phyloP scores from a whole-genome alignment of 2,888 invertebrate genomes.

The Lasius platythorax region DNA sequence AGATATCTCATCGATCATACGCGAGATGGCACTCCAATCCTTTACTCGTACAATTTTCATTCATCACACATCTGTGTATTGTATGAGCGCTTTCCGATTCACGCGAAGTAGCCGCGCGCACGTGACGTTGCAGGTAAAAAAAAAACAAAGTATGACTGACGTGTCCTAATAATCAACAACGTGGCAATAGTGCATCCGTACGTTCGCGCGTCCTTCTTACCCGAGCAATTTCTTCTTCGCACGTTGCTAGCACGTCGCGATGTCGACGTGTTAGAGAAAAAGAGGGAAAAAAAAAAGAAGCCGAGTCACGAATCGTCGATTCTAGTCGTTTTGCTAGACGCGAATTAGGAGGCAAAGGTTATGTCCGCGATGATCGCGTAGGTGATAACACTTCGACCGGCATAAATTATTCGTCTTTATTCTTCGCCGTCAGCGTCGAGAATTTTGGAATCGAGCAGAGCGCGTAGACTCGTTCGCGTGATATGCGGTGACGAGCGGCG shows the following conservation, averaged over 20 bases:
- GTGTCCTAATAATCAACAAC: constrained; percentile 78
- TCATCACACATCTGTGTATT: background rate
- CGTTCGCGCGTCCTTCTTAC: background rate
- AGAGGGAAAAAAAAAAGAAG: background rate
- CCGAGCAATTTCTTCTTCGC: background rate
- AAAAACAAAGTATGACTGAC: constrained; percentile 73
- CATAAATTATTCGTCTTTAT: constrained; percentile 60
- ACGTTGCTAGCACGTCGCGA: background rate
- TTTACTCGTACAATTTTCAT: background rate
- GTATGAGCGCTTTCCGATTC: no score
- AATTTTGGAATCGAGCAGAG: background rate
- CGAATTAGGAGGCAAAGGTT: constrained; percentile 57
- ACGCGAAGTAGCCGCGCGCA: background rate
- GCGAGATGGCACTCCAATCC: background rate
- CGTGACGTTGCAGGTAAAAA: constrained; percentile 45
- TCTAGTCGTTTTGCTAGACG: no score
- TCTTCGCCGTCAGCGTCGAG: background rate
- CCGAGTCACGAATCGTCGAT: background rate
- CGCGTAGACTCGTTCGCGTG: background rate
- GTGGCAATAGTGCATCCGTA: constrained; percentile 67
- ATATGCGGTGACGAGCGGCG: constrained; percentile 36
- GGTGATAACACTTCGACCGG: constrained; percentile 15
- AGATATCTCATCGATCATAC: no score
- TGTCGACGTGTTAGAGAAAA: background rate
- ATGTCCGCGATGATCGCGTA: constrained; percentile 59